Conservation (phyloP, 2,797 vertebrate species). For the Pipistrellus pygmaeus region DNA sequence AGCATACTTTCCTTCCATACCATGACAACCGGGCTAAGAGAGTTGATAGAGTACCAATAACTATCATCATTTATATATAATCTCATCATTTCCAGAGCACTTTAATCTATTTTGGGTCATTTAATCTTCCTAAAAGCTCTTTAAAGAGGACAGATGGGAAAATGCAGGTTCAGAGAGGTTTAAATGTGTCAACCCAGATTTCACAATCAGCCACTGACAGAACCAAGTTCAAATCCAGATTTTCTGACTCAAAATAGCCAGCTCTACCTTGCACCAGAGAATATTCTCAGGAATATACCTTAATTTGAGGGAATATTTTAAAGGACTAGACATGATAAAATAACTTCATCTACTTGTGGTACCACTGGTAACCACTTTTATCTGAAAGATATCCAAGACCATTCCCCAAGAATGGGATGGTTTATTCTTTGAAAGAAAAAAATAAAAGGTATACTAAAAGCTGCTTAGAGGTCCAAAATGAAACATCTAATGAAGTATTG, state of each 20-base stretch:
- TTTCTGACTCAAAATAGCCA: slow-evolving; percentile 61
- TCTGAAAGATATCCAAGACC: neutral
- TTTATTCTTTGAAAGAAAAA: slow-evolving; percentile 58
- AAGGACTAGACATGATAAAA: slow-evolving; percentile 36
- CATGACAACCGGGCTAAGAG: neutral
- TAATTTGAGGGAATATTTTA: slow-evolving; percentile 18
- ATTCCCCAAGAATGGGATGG: slow-evolving; percentile 3
- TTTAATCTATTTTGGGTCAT: slow-evolving; percentile 38
- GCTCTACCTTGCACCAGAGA: neutral
- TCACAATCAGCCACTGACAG: slow-evolving; percentile 15
- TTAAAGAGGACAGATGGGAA: slow-evolving; percentile 30
- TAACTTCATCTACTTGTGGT: slow-evolving; percentile 18
- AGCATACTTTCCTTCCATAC: neutral
- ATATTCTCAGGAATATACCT: slow-evolving; percentile 49
- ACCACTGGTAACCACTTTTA: neutral
- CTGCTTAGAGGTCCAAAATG: slow-evolving; percentile 25
- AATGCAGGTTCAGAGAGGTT: slow-evolving; percentile 47
- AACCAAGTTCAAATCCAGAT: slow-evolving; percentile 46
- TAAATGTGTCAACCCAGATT: slow-evolving; percentile 52
- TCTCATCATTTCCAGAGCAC: slow-evolving; percentile 32
- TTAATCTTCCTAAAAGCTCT: slow-evolving; percentile 53
- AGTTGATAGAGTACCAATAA: neutral
- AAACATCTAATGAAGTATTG: neutral
- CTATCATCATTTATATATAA: neutral
- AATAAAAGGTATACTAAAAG: neutral